phyloP scores from a whole-genome alignment of 1,140 invertebrate genomes.

The Drosophila simulans region DNA sequence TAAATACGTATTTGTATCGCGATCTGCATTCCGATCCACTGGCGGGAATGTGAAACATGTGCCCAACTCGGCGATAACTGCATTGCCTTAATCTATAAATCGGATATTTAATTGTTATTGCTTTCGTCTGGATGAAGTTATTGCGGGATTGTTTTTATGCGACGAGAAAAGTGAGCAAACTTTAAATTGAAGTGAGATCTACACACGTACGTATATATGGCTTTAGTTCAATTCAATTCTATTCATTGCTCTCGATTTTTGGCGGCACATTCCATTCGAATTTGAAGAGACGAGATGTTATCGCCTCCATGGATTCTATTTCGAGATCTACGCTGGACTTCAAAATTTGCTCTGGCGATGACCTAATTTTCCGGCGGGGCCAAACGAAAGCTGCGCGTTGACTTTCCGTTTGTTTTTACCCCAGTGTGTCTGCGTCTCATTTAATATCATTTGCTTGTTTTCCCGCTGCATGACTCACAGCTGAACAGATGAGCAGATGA shows the following conservation, averaged over 20 bases:
- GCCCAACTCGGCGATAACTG: slow-evolving; percentile 38
- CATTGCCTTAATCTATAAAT: slow-evolving; percentile 30
- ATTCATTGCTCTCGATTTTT: slow-evolving; percentile 25
- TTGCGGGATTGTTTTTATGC: background rate
- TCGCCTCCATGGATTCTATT: slow-evolving; percentile 32
- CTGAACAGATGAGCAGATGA: slow-evolving; percentile 7
- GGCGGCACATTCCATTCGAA: slow-evolving; percentile 27
- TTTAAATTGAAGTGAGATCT: background rate
- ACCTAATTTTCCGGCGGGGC: slow-evolving; percentile 61
- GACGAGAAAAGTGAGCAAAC: slow-evolving; percentile 1
- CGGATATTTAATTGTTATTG: slow-evolving; percentile 28
- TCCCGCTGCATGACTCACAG: slow-evolving; percentile 51
- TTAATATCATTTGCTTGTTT: slow-evolving; percentile 31
- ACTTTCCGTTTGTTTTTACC: slow-evolving; percentile 39
- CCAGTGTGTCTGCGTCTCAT: slow-evolving; percentile 17
- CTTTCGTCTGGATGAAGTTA: slow-evolving; percentile 21
- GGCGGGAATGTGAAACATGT: slow-evolving; percentile 42
- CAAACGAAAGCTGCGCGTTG: slow-evolving; percentile 24
- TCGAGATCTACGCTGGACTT: slow-evolving; percentile 40
- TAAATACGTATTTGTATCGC: slow-evolving; percentile 23
- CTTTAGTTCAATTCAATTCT: slow-evolving; percentile 3
- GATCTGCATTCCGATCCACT: slow-evolving; percentile 20
- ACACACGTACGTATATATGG: slow-evolving; percentile 5
- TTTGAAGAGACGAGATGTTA: slow-evolving; percentile 29
- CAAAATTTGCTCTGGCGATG: slow-evolving; percentile 52